A percentile compares a stretch with the other conserved stretches of the same genome.
Conservation (phyloP, 2,888 invertebrate genomes). For the Diplolepis rosae region DNA sequence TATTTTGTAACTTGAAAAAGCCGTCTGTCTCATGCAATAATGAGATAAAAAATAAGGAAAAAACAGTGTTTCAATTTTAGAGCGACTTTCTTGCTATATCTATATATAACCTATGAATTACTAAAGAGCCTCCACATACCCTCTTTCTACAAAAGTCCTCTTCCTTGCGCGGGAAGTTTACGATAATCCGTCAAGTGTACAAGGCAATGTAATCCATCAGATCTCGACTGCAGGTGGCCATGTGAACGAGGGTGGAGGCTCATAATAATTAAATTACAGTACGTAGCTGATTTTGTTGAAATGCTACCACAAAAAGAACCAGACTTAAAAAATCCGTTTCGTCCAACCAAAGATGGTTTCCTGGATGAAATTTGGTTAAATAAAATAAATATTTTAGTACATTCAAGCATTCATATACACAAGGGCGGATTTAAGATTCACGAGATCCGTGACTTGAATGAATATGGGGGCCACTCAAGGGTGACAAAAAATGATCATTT, state of each 20-base stretch:
- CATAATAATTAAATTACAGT: conserved; percentile 48
- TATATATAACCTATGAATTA: conserved; percentile 23
- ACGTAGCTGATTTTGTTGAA: conserved; percentile 13
- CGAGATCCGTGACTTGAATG: no score
- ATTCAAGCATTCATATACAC: no score
- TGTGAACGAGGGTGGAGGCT: conserved; percentile 28
- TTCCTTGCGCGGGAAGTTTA: conserved; percentile 45
- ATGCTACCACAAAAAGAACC: not conserved
- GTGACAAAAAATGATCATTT: no score
- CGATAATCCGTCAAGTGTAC: conserved; percentile 69
- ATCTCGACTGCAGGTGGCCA: conserved; percentile 61
- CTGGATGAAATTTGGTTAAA: no score
- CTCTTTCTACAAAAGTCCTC: conserved; percentile 36
- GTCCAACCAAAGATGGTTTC: no score
- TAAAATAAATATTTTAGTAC: no score
- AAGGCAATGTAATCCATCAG: conserved; percentile 71
- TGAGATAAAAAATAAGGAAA: conserved; percentile 24
- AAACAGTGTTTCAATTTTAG: conserved; percentile 17
- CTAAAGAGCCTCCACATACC: conserved; percentile 28
- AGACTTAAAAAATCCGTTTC: not conserved
- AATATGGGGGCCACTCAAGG: no score
- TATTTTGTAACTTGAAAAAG: no score
- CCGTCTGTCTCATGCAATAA: no score
- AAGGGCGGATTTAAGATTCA: no score
- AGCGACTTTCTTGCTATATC: conserved; percentile 15